phyloP scores from a whole-genome alignment of 2,888 invertebrate genomes.

The Acleris emargana region DNA sequence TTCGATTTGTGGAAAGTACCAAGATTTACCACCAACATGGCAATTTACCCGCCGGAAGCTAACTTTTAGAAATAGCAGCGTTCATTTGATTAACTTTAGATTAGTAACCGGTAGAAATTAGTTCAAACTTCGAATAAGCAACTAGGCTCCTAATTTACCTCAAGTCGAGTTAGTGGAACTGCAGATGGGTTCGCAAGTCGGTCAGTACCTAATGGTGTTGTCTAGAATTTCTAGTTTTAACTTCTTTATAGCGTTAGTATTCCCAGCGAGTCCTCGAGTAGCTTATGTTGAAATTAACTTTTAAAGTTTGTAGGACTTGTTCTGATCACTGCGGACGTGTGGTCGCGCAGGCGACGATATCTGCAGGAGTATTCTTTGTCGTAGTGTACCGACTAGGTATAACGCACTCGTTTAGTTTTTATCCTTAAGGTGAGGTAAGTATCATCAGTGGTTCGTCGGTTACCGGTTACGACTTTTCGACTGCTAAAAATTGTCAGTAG shows the following conservation, averaged over 20 bases:
- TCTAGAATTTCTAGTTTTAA: conserved; percentile 27
- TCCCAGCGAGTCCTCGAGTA: conserved; percentile 14
- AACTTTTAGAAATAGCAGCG: conserved; percentile 19
- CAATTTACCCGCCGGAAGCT: not conserved
- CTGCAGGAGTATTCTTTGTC: not conserved
- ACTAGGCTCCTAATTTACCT: conserved; percentile 21
- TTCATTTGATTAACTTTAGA: conserved; percentile 12
- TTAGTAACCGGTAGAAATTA: conserved; percentile 20
- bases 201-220: conserved; percentile 20
- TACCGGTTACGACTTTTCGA: too few species aligned
- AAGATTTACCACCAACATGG: not conserved
- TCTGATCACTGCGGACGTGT: conserved; percentile 21
- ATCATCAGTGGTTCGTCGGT: too few species aligned
- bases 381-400: not conserved
- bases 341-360: conserved; percentile 3
- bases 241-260: conserved; percentile 26
- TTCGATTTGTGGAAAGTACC: too few species aligned
- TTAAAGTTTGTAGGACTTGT: conserved; percentile 26
- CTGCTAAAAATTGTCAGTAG: too few species aligned
- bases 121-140: conserved; percentile 26
- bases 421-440: too few species aligned
- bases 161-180: conserved; percentile 19
- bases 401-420: too few species aligned
- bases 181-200: conserved; percentile 19
- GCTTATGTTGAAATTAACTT: conserved; percentile 31